A percentile compares a stretch with the other conserved stretches of the same genome.
phyloP scores from a whole-genome alignment of 2,113 vertebrate species.

The Vulpes lagopus region DNA sequence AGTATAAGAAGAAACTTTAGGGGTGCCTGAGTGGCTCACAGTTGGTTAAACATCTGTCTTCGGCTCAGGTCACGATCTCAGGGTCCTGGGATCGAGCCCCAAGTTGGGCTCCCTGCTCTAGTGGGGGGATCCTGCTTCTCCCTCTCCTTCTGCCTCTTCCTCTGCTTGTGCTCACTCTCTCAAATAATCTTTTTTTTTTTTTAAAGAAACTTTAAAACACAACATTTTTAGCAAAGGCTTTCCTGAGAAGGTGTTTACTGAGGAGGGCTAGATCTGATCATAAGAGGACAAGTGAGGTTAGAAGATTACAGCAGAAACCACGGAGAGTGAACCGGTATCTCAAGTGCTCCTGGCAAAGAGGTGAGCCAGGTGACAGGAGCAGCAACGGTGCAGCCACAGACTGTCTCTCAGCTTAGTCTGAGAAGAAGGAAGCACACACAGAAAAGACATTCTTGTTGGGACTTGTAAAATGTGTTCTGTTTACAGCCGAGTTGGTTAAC shows the following conservation, averaged over 20 bases:
- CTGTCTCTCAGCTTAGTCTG: background rate
- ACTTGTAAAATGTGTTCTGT: background rate
- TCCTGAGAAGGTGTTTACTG: background rate
- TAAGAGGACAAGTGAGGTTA: background rate
- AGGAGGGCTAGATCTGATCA: background rate
- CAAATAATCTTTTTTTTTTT: too few species aligned
- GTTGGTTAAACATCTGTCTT: background rate
- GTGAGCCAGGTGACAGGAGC: background rate
- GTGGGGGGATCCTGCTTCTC: background rate
- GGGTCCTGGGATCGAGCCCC: too few species aligned
- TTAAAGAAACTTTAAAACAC: background rate
- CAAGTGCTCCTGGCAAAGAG: background rate
- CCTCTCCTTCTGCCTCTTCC: background rate
- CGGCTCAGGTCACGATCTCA: too few species aligned
- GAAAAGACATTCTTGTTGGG: background rate
- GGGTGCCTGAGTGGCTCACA: background rate
- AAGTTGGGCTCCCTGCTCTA: too few species aligned
- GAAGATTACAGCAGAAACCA: background rate
- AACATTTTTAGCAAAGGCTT: slow-evolving; percentile 50
- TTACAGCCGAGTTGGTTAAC: background rate
- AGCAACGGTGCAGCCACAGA: background rate
- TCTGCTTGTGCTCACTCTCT: background rate
- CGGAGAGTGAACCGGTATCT: background rate
- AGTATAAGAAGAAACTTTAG: slow-evolving; percentile 41
- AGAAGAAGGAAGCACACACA: background rate